Conservation (phyloP, 2,113 vertebrate species). For the Macrotus californicus region DNA sequence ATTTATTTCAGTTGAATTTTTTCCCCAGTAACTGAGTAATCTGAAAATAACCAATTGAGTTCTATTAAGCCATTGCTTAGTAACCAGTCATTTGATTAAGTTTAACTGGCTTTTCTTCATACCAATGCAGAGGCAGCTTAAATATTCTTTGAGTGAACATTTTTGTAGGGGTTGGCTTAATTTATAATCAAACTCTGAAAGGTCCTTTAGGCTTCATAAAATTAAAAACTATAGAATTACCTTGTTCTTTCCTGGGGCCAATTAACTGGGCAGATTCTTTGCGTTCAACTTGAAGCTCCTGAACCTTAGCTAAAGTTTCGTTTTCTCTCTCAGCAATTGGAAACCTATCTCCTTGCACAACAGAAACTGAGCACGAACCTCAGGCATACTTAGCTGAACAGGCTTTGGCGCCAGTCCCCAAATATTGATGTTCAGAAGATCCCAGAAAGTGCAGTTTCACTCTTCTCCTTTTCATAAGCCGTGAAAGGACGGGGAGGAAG, state of each 20-base stretch:
- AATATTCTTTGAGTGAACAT: background rate
- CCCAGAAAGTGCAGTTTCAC: conserved; percentile 53
- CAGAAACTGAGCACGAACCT: conserved; percentile 31
- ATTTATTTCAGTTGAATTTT: background rate
- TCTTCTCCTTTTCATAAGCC: conserved; percentile 55
- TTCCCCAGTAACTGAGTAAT: background rate
- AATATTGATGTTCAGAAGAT: background rate
- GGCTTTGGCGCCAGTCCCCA: background rate
- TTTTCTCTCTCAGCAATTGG: conserved; percentile 6
- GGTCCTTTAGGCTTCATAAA: background rate
- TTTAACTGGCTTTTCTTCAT: conserved; percentile 11
- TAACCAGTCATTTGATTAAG: background rate
- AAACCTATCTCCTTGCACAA: conserved; percentile 1
- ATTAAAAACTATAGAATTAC: conserved; percentile 44
- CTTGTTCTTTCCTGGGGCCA: background rate
- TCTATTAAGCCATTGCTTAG: background rate
- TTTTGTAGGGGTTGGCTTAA: conserved; percentile 28
- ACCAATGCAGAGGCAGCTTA: background rate
- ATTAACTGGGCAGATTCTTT: conserved; percentile 37
- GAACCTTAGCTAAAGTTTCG: conserved; percentile 35
- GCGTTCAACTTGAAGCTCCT: background rate
- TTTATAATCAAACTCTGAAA: conserved; percentile 31
- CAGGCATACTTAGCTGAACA: background rate
- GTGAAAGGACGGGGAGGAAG: conserved; percentile 54
- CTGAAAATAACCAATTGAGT: background rate